These are phyloP conservation scores for Cheirogaleus medius DNA, from an alignment of 2,113 vertebrate genomes.

Conservation along the genomic window DNA sequence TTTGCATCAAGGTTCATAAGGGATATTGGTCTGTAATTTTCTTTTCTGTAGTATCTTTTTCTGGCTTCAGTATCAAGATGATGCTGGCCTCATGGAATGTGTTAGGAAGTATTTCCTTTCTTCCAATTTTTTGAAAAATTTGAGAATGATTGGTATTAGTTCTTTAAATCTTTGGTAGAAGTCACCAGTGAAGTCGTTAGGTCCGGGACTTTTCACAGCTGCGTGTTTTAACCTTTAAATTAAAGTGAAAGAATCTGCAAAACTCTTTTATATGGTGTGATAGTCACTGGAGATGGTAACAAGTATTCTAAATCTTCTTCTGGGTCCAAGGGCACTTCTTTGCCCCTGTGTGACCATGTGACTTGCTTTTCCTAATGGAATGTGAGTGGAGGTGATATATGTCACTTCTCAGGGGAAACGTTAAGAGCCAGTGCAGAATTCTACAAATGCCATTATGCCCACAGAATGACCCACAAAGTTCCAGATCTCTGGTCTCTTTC, in stretches of 20 bases:
- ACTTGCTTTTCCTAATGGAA: neutral
- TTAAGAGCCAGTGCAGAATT: neutral
- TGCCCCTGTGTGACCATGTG: neutral
- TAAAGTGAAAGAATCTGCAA: neutral
- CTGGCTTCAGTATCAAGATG: neutral
- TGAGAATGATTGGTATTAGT: neutral
- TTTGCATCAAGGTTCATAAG: neutral
- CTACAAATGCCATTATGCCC: neutral
- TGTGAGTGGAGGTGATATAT: neutral
- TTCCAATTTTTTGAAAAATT: neutral
- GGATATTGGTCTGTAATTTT: neutral
- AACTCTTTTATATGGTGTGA: neutral
- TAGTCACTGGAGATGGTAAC: neutral
- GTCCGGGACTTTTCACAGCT: neutral
- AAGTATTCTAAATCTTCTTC: neutral
- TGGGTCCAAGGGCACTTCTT: neutral
- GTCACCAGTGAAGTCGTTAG: neutral
- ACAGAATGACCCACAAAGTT: neutral
- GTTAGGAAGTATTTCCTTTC: neutral
- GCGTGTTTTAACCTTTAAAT: neutral
- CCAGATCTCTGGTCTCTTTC: neutral
- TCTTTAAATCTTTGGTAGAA: neutral
- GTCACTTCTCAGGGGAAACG: neutral
- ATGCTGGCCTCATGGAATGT: neutral
- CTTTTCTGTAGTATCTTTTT: neutral